phyloP scores from a whole-genome alignment of 2,888 invertebrate species.

The Stenotaenia linearis region DNA sequence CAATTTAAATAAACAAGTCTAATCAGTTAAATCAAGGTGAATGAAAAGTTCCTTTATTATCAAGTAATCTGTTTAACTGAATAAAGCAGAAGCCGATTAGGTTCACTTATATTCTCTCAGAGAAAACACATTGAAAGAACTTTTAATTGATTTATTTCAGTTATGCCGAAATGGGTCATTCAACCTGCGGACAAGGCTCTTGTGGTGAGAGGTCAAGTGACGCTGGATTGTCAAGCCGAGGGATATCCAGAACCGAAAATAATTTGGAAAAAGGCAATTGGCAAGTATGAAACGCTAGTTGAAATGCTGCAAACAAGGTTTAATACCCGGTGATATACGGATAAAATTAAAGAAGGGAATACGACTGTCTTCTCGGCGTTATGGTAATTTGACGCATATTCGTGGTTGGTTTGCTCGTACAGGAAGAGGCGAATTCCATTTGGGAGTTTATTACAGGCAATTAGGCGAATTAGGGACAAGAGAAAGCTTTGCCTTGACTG shows the following conservation, averaged over 20 bases:
- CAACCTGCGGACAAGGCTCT: constrained; percentile 27
- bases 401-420: neutral
- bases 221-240: constrained; percentile 28
- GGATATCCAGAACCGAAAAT: constrained; percentile 27
- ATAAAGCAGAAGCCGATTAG: too few species aligned
- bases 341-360: neutral
- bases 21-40: too few species aligned
- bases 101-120: too few species aligned
- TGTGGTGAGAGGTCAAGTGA: constrained; percentile 26
- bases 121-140: too few species aligned
- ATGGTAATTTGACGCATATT: neutral
- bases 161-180: constrained; percentile 17
- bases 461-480: constrained; percentile 26
- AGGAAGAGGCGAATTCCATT: constrained; percentile 4
- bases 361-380: neutral
- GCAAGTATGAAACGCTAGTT: constrained; percentile 30
- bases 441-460: constrained; percentile 22
- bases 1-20: too few species aligned
- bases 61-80: too few species aligned
- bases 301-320: neutral
- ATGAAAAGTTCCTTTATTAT: too few species aligned
- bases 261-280: constrained; percentile 31
- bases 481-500: constrained; percentile 21
- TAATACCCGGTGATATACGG: neutral
- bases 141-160: neutral